Evolutionary conservation across 2,888 invertebrate genomes (phyloP), one percentile per base, ranked within the genome.

Genomic region (Podabrus alpinus): DNA sequence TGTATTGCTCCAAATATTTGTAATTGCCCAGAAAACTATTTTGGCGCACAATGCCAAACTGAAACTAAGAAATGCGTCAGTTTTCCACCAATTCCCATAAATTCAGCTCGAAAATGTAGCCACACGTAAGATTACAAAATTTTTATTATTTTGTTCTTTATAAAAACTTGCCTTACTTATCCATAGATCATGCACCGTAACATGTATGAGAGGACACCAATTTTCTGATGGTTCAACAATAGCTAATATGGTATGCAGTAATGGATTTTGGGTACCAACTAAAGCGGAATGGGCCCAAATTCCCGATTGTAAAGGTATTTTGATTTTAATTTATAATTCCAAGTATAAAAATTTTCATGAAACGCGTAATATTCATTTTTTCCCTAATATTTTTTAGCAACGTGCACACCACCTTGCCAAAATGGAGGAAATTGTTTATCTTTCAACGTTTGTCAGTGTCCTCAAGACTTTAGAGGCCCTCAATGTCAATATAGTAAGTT

Each of bases 391-490:
- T 59, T 79, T 71, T 72, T 83, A 91, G 91, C 93, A 4, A 89
- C 90, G 17, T 94, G 94, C 79, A 86, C 88, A 69, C 95, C 95
- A 0, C 89, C 92, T 0, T 97, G 97, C 83, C 85, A 89, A 75
- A 95, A 97, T 83, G 95, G 94, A 0, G 97, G 97, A 0, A 90
- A 90, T n/a, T 97, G 97, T 84, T 87, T 95, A 0, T 90, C 93
- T 0, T 90, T 92, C 10, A 93, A 96, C 83, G 89, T 91, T 2
- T 97, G 97, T 80, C 92, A 94, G 79, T 97, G 97, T 84, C 92
- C 94, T 0, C 88, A 90, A 78, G 90, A 91, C 2, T 94, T 89
- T 81, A 90, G 91, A 76, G 94, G 94, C n/a, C 89, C 92, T 0
- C 91, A 92, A 82, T 94, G 94, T 82, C 93, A 94, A 87, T 94